Conservation (phyloP, 1,140 invertebrate species). For the Halictus rubicundus region DNA sequence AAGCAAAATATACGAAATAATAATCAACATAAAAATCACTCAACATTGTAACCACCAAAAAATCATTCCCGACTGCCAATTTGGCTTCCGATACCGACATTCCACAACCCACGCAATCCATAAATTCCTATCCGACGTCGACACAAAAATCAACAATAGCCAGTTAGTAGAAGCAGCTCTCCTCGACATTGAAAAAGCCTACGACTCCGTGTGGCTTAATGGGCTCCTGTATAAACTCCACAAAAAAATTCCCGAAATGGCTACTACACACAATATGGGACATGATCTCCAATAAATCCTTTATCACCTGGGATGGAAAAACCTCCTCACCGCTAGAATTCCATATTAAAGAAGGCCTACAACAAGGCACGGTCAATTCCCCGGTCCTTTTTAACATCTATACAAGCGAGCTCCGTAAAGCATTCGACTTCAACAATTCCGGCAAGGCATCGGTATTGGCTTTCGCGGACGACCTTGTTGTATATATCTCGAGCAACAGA, state of each 20-base stretch:
- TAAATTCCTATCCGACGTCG: neutral
- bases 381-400: slow-evolving; percentile 56
- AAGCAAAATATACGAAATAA: no score
- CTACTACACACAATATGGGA: neutral
- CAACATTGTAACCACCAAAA: neutral
- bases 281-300: neutral
- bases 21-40: no score
- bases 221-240: slow-evolving; percentile 51
- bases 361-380: slow-evolving; percentile 52
- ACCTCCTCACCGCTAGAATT: neutral
- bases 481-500: slow-evolving; percentile 15
- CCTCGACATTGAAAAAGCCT: slow-evolving; percentile 9
- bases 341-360: slow-evolving; percentile 29
- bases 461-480: slow-evolving; percentile 49
- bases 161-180: no score
- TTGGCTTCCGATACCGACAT: neutral
- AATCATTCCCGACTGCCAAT: neutral
- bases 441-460: neutral
- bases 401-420: slow-evolving; percentile 24
- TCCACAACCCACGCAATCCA: neutral
- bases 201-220: slow-evolving; percentile 51
- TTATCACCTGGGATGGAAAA: neutral
- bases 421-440: slow-evolving; percentile 15
- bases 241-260: neutral
- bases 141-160: no score